Evolutionary conservation across 2,888 invertebrate species (phyloP), one percentile per base, ranked within the genome.

Genomic region (Girardia tigrina): DNA sequence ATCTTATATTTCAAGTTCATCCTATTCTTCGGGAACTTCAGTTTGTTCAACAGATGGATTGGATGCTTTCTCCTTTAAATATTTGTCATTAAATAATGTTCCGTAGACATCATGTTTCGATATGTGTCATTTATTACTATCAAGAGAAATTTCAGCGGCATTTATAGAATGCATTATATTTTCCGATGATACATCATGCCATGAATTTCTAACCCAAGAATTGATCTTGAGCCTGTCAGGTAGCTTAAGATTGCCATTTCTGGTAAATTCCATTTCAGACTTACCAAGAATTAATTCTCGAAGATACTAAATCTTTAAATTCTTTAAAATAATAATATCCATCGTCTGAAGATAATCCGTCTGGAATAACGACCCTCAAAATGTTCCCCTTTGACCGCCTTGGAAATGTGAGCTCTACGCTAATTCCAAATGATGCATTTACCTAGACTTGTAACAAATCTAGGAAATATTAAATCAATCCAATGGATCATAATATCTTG

Each of bases 251-350:
- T n/a, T n/a, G n/a, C n/a, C n/a, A n/a, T n/a, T 56, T 56, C n/a
- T 56, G 56, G 56, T 56, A 23, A 56, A 56, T 56, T 56, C 56
- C 23, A 56, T 56, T 56, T 56, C 56, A 56, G n/a, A 56, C n/a
- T n/a, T n/a, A n/a, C n/a, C n/a, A n/a, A n/a, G n/a, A n/a, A n/a
- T n/a, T n/a, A n/a, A n/a, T n/a, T n/a, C n/a, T n/a, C n/a, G n/a
- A n/a, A n/a, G n/a, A n/a, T n/a, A n/a, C n/a, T n/a, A n/a, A n/a
- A n/a, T n/a, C n/a, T n/a, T n/a, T n/a, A n/a, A n/a, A n/a, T n/a
- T n/a, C n/a, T n/a, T n/a, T n/a, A n/a, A n/a, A n/a, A n/a, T n/a
- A n/a, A n/a, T n/a, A n/a, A n/a, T n/a, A n/a, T n/a, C n/a, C n/a
- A n/a, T n/a, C n/a, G n/a, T n/a, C n/a, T n/a, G n/a, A 36, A 36